Evolutionary conservation across 2,888 invertebrate genomes (phyloP), one percentile per base, ranked within the genome.

Genomic region (Latrodectus hesperus): DNA sequence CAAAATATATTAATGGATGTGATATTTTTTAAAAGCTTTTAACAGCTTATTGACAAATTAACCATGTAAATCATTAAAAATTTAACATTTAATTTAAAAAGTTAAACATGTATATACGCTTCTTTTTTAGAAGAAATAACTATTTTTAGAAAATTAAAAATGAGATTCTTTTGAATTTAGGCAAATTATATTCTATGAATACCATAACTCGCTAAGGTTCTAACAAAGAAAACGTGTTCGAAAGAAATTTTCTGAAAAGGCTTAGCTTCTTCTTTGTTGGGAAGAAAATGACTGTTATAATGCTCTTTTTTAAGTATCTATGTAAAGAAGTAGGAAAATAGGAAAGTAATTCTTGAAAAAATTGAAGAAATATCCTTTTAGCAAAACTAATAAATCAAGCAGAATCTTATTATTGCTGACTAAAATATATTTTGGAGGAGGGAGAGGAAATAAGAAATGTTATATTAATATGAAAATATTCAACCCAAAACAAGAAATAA

Each of bases 211-310:
- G 12, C 60, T 60, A 60, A 60, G 38, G 38, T 38, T 38, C 38
- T 3, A 38, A 38, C 38, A 38, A 38, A 38, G 38, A 60, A 60
- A 60, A 60, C 60, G 6, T 16, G 12, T 60, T 60, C 60, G 12
- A 60, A 60, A 60, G 60, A 60, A 60, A 12, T 60, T 60, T 60
- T 60, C 60, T 16, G 60, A 60, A 60, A n/a, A 60, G 60, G 60
- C 60, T 60, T 60, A 14, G 60, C 6, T 11, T 14, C 16, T 60
- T 16, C 60, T 14, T 60, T 60, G 60, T 60, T 60, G 60, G 60
- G n/a, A 12, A n/a, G 14, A 60, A 60, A 60, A 60, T 60, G n/a
- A 16, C 60, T 60, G 12, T 12, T 12, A 60, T 60, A 60, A 60
- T 16, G 12, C n/a, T 60, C 55, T 60, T 60, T n/a, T 60, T 60